These are phyloP conservation scores for Eidolon dupreanum DNA, from an alignment of 2,797 vertebrate species.

Conservation along the genomic window DNA sequence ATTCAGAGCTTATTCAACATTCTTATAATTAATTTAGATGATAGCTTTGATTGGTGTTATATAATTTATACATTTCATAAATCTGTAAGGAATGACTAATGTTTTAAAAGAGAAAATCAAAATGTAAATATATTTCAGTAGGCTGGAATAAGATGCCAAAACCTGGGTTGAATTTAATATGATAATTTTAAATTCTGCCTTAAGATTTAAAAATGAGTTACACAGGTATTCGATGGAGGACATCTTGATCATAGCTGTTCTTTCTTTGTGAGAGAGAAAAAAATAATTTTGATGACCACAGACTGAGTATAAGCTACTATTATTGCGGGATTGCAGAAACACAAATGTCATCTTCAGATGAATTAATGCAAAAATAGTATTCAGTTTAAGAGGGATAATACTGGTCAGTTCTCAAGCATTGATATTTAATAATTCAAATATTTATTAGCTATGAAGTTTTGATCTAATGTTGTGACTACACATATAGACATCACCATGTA, in stretches of 20 bases:
- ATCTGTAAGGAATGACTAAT: not conserved
- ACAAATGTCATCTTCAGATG: not conserved
- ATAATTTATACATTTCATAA: not conserved
- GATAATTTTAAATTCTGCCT: slow-evolving; percentile 8
- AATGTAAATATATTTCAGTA: not conserved
- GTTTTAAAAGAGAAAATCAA: slow-evolving; percentile 4
- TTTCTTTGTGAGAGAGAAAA: not conserved
- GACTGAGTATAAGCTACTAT: not conserved
- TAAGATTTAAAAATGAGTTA: not conserved
- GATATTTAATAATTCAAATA: not conserved
- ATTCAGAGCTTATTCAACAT: not conserved
- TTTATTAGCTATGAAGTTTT: not conserved
- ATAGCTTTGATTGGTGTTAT: not conserved
- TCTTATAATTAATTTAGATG: not conserved
- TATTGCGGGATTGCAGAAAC: slow-evolving; percentile 23
- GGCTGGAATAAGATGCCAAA: not conserved
- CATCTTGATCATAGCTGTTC: not conserved
- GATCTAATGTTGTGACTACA: not conserved
- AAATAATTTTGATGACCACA: not conserved
- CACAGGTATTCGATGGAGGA: not conserved
- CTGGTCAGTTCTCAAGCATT: not conserved
- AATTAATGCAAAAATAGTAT: not conserved
- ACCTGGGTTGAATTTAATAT: not conserved
- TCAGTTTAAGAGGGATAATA: not conserved
- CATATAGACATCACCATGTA: not conserved